Evolutionary conservation across 2,888 invertebrate genomes (phyloP).

Genomic region (Amaurobius ferox): DNA sequence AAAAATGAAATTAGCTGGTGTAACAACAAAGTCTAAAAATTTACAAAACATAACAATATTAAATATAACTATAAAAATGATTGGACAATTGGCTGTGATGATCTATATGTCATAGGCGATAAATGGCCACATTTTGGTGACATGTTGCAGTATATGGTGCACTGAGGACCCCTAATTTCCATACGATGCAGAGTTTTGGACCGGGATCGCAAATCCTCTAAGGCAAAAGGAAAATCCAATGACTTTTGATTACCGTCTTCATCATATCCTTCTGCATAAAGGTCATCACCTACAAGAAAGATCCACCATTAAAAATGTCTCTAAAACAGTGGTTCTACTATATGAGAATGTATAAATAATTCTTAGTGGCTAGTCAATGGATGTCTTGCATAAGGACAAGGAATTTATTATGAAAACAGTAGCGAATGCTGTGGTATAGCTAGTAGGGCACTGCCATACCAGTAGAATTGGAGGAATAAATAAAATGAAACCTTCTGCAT

Average conservation of each 20-base stretch:
- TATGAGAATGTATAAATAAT: no score
- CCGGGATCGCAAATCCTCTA: constrained; percentile 74
- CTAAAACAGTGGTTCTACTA: no score
- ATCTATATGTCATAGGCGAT: constrained; percentile 63
- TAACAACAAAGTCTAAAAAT: constrained; percentile 1
- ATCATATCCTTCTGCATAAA: constrained; percentile 76
- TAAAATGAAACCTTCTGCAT: no score
- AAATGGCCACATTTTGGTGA: constrained; percentile 73
- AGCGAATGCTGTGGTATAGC: no score
- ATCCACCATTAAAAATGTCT: no score
- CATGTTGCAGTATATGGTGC: constrained; percentile 69
- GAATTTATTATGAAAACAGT: no score
- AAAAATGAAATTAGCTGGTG: neutral
- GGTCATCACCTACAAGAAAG: constrained; percentile 76
- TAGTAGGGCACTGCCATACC: no score
- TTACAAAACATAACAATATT: neutral
- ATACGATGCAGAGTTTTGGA: constrained; percentile 73
- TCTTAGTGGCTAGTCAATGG: no score
- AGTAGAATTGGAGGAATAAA: no score
- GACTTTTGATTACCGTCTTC: constrained; percentile 74
- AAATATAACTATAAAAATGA: constrained; percentile 53
- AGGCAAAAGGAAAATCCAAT: constrained; percentile 73
- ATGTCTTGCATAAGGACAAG: no score
- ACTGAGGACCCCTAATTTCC: constrained; percentile 73
- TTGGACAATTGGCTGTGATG: constrained; percentile 58